Conservation (phyloP, 2,113 vertebrate genomes). For the Platanista minor region DNA sequence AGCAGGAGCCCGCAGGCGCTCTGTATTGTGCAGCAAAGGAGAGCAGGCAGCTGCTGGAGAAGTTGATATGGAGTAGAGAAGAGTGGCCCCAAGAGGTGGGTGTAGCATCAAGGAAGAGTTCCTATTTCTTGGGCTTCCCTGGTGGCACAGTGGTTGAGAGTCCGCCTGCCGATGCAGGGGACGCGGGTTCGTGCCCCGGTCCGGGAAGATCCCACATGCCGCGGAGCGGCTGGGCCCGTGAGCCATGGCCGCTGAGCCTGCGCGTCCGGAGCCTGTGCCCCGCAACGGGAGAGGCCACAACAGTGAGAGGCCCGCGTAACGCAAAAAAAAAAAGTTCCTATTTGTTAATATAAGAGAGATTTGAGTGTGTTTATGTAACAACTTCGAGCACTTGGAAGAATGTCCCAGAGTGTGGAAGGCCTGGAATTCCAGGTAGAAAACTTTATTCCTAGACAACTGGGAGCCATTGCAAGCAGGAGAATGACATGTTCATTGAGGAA, state of each 20-base stretch:
- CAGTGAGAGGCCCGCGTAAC: too few species aligned
- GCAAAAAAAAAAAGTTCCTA: too few species aligned
- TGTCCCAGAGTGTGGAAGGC: neutral
- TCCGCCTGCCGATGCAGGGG: too few species aligned
- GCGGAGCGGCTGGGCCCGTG: too few species aligned
- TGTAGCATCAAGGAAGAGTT: neutral
- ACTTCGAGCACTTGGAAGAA: neutral
- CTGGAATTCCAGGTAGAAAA: neutral
- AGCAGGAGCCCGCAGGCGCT: neutral
- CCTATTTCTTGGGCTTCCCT: too few species aligned
- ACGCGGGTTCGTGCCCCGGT: too few species aligned
- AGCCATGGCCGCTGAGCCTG: too few species aligned
- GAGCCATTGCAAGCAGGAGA: neutral
- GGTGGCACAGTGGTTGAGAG: too few species aligned
- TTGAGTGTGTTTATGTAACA: neutral
- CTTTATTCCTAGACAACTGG: neutral
- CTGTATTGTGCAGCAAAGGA: neutral
- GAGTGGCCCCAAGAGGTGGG: neutral
- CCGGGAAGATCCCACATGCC: too few species aligned
- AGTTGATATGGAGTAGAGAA: neutral
- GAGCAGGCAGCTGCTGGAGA: neutral
- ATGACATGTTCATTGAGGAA: neutral
- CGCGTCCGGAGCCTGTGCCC: too few species aligned
- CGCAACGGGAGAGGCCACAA: too few species aligned
- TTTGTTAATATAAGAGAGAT: neutral